Base-by-base conservation (phyloP, 1,140 invertebrate genomes). In the Megathymus violae region DNA sequence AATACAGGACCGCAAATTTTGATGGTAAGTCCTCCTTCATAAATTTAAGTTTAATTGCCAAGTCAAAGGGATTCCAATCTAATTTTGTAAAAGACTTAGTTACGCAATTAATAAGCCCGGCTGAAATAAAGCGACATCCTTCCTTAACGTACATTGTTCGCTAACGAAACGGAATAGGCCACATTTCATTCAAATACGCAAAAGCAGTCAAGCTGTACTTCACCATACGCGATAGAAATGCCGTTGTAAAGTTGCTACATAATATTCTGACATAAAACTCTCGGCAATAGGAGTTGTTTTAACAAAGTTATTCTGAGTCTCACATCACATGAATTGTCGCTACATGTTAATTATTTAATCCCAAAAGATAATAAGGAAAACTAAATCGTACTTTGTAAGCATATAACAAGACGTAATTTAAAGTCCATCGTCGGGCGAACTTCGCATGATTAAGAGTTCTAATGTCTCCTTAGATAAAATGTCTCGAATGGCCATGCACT, bases 181-280 rank as follows among this genome's bases (percentile, higher is more conserved):
- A 65, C 69, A 68, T 77, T 77, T 74, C 69, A 72, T 68, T 74
- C 58, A 44, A 68, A 70, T 72, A 70, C 63, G 58, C 59, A 70
- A 63, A 69, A 48, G n/a, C n/a, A n/a, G n/a, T n/a, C n/a, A n/a
- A n/a, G n/a, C n/a, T n/a, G n/a, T n/a, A n/a, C n/a, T n/a, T n/a
- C n/a, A n/a, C n/a, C 68, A 59, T 63, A 56, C 48, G 34, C 27
- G 11, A 52, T 44, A 50, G 51, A 58, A 64, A 58, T n/a, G n/a
- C 44, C 4, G 7, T 34, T 40, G 51, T 50, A 50, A 62, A 62
- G 52, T 58, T 58, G 31, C 14, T 41, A 47, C 40, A 50, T 64
- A 58, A n/a, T n/a, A 48, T 41, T 48, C 44, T n/a, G 46, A 15
- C 36, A 40, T 15, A 27, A 43, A 56, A 56, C 19, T 44, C 41